Evolutionary conservation across 1,140 invertebrate species (phyloP), one percentile per base, ranked within the genome.

Genomic region (Drosophila elegans): DNA sequence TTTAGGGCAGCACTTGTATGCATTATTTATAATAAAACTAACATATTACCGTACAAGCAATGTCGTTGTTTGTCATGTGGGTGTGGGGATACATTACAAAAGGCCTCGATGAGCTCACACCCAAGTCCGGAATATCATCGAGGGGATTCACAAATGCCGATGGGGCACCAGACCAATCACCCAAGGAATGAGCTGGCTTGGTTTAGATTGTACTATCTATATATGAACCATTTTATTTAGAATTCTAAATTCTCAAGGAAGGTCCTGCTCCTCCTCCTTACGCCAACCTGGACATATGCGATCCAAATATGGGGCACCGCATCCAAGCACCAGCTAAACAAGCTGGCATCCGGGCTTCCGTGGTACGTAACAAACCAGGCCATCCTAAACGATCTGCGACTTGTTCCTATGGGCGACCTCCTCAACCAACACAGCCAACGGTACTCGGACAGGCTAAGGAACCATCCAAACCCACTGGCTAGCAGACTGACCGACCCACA

Each of bases 21-120:
- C 64, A 44, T 57, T 71, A 71, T 72, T 72, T 72, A 72, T 72
- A 72, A 72, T 72, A 72, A 72, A 72, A 72, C 68, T 72, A 72
- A 72, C 66, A 72, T 71, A 57, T 69, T 68, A 71, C 9, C n/a
- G 49, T 48, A 69, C 21, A 6, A 2, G 3, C 3, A 11, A 10
- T 51, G n/a, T 36, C 39, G 11, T 21, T 38, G 11, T 21, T 38
- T 34, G 7, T 36, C 3, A 11, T 2, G 0, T 34, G 41, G 21
- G 27, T 57, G 21, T 54, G 59, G 21, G 39, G 16, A n/a, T 44
- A 16, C 6, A 39, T 21, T 12, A 32, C 25, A 46, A 41, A 66
- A 38, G 21, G 13, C 21, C 12, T 10, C 38, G 48, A 41, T 52
- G 51, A 68, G 67, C 34, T 46, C 42, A 68, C 66, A 27, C 10